A percentile compares a stretch with the other conserved stretches of the same genome.
These are phyloP conservation scores for Lordiphosa collinella DNA, from an alignment of 1,140 invertebrate genomes.

Conservation along the genomic window DNA sequence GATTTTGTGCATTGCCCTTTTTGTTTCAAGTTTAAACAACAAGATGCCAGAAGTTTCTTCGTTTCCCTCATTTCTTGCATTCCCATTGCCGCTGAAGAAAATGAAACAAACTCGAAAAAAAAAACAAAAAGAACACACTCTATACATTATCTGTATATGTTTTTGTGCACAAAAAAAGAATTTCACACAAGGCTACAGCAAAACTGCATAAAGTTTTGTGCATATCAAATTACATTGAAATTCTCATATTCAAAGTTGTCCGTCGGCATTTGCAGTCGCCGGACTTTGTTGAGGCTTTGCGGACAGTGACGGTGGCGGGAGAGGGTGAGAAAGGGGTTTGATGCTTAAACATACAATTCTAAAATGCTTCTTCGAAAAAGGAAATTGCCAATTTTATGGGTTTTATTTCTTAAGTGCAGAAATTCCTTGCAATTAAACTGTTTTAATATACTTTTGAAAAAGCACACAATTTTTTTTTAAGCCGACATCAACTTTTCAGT, in stretches of 20 bases:
- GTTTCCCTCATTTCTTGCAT: slow-evolving; percentile 29
- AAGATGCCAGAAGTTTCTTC: slow-evolving; percentile 24
- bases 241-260: slow-evolving; percentile 56
- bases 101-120: slow-evolving; percentile 25
- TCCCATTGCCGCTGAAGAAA: slow-evolving; percentile 7
- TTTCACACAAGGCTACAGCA: slow-evolving; percentile 63
- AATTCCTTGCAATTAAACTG: too few species aligned
- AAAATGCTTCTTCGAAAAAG: background rate
- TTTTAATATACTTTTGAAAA: too few species aligned
- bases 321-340: slow-evolving; percentile 3
- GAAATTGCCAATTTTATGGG: too few species aligned
- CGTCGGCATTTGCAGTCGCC: slow-evolving; percentile 10
- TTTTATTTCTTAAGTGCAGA: too few species aligned
- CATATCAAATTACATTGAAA: slow-evolving; percentile 63
- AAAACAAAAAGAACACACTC: slow-evolving; percentile 12
- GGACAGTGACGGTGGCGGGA: background rate
- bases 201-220: slow-evolving; percentile 7
- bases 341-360: background rate
- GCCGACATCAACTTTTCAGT: too few species aligned
- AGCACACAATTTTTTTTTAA: too few species aligned
- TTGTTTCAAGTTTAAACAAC: slow-evolving; percentile 47
- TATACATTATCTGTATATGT: slow-evolving; percentile 4
- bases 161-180: slow-evolving; percentile 38
- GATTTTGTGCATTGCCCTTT: slow-evolving; percentile 23
- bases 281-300: background rate